phyloP scores from a whole-genome alignment of 2,113 vertebrate genomes.

The Crotalus helleri region DNA sequence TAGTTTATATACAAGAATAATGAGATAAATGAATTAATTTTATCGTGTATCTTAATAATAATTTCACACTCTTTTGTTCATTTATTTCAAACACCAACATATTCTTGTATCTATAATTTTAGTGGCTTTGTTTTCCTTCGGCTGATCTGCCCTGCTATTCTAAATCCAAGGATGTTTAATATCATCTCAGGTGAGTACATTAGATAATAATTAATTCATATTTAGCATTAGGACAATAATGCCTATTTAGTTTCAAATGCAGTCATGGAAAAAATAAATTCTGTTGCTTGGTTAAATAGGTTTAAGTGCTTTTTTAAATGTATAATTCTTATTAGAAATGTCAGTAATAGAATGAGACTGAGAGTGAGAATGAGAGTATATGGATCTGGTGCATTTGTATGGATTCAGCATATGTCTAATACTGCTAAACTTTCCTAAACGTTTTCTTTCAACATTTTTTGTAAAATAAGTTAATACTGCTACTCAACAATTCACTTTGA shows the following conservation, averaged over 20 bases:
- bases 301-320: not conserved
- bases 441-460: not conserved
- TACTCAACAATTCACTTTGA: not conserved
- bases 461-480: not conserved
- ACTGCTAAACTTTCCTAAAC: not conserved
- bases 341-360: not conserved
- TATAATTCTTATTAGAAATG: not conserved
- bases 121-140: conserved; percentile 98
- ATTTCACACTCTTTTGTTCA: not conserved
- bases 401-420: not conserved
- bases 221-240: not conserved
- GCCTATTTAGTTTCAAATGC: not conserved
- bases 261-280: not conserved
- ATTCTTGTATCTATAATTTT: conserved; percentile 48
- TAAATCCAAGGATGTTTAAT: conserved; percentile 98
- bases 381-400: not conserved
- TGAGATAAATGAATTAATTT: not conserved
- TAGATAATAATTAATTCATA: not conserved
- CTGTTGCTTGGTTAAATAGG: not conserved
- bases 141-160: conserved; percentile 96
- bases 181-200: conserved; percentile 90
- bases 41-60: not conserved
- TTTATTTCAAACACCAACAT: not conserved
- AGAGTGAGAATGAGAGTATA: not conserved
- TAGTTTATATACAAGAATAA: not conserved